These are phyloP conservation scores for Paralinhomoeus sp. DNA, from an alignment of 2,888 invertebrate genomes.

Conservation along the genomic window DNA sequence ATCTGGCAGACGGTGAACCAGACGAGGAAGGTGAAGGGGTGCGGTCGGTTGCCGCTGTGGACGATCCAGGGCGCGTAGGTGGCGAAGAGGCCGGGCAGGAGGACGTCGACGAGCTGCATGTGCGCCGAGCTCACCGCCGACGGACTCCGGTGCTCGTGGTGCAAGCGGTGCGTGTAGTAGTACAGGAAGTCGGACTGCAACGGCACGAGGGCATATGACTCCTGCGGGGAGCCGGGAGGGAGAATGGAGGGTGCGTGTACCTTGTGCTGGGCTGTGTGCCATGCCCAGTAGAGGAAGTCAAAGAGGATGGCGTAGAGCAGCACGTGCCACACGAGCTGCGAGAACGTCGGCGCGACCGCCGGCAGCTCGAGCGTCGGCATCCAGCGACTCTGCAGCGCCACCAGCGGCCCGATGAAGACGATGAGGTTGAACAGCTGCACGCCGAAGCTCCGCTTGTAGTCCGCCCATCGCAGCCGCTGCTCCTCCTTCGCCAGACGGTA, in stretches of 20 bases:
- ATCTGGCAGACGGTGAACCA: slow-evolving; percentile 28
- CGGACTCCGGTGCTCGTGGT: slow-evolving; percentile 30
- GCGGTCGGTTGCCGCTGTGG: slow-evolving; percentile 17
- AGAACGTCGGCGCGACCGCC: slow-evolving; percentile 26
- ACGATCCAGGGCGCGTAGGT: slow-evolving; percentile 15
- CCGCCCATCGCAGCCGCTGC: slow-evolving; percentile 8
- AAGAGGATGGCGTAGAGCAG: slow-evolving; percentile 26
- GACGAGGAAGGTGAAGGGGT: slow-evolving; percentile 30
- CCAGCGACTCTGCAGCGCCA: slow-evolving; percentile 30
- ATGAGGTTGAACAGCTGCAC: background rate
- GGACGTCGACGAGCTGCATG: slow-evolving; percentile 32
- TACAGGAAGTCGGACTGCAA: slow-evolving; percentile 27
- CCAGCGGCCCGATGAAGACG: slow-evolving; percentile 26
- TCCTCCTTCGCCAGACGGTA: no score
- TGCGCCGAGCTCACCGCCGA: slow-evolving; percentile 31
- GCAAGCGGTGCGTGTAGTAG: slow-evolving; percentile 29
- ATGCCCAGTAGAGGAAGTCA: slow-evolving; percentile 30
- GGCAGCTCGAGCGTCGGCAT: slow-evolving; percentile 28
- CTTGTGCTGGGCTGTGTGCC: slow-evolving; percentile 29
- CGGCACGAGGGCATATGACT: no score
- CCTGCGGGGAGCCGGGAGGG: no score
- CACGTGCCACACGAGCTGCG: slow-evolving; percentile 26
- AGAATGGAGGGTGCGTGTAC: no score
- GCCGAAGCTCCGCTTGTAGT: background rate
- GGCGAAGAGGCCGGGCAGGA: slow-evolving; percentile 12